Percentiles rank a stretch among this genome's conserved stretches.
phyloP scores from a whole-genome alignment of 1,140 invertebrate genomes.

The Drosophila santomea region DNA sequence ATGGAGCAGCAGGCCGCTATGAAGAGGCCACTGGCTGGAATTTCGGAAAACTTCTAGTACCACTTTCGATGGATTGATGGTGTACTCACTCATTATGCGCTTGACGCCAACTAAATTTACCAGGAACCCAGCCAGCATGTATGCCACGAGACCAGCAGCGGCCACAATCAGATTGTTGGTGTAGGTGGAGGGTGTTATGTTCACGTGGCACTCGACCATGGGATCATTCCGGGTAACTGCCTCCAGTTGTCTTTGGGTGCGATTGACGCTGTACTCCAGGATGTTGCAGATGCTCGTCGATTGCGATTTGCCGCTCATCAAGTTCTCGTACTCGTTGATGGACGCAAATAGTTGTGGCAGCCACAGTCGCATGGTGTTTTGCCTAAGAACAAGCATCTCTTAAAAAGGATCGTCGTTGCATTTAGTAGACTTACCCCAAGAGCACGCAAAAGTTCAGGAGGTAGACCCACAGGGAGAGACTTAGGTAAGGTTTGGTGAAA shows the following conservation, averaged over 20 bases:
- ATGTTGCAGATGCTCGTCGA: constrained; percentile 64
- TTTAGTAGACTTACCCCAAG: constrained; percentile 52
- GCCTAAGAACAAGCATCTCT: constrained; percentile 10
- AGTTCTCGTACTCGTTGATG: constrained; percentile 77
- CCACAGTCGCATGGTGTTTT: constrained; percentile 85
- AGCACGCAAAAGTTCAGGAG: constrained; percentile 75
- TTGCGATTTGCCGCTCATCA: background rate
- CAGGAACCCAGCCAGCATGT: constrained; percentile 85
- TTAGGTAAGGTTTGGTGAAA: constrained; percentile 67
- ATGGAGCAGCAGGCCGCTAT: constrained; percentile 77
- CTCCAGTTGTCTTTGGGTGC: constrained; percentile 38
- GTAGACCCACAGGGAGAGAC: constrained; percentile 68
- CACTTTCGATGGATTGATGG: no score
- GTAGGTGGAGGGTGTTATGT: constrained; percentile 83
- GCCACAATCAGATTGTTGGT: constrained; percentile 86
- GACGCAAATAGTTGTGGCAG: constrained; percentile 86
- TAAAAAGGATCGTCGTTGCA: no score
- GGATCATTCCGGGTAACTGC: constrained; percentile 17
- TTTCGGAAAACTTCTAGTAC: no score
- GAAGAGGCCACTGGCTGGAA: constrained; percentile 77
- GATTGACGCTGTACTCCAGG: constrained; percentile 67
- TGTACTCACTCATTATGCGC: constrained; percentile 75
- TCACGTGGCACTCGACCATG: constrained; percentile 48
- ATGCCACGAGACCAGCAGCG: constrained; percentile 85
- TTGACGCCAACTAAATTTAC: constrained; percentile 86